phyloP scores from a whole-genome alignment of 1,140 invertebrate species.

The Solenopsis fugax region DNA sequence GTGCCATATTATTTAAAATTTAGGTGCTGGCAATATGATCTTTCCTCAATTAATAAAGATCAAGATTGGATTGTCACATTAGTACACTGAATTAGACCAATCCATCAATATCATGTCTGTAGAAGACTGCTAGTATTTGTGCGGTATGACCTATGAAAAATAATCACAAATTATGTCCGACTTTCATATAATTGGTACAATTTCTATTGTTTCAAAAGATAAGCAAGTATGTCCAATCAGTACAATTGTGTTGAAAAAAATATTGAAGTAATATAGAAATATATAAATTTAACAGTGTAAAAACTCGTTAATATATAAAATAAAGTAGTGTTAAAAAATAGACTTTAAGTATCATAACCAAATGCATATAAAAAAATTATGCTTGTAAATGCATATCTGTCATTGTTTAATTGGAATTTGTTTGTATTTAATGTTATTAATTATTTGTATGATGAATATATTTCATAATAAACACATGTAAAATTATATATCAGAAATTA shows the following conservation, averaged over 20 bases:
- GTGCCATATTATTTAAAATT: slow-evolving; percentile 84
- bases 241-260: slow-evolving; percentile 32
- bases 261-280: slow-evolving; percentile 42
- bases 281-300: not conserved
- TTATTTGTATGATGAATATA: not conserved
- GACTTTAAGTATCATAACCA: slow-evolving; percentile 4
- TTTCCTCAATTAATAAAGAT: slow-evolving; percentile 73
- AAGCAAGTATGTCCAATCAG: not conserved
- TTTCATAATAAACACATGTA: not conserved
- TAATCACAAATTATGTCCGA: slow-evolving; percentile 60
- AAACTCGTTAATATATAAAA: slow-evolving; percentile 12
- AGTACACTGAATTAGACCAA: slow-evolving; percentile 74
- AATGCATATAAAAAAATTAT: not conserved
- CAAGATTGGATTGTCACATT: slow-evolving; percentile 69
- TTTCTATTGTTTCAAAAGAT: slow-evolving; percentile 37
- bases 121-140: slow-evolving; percentile 74
- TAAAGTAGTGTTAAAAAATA: slow-evolving; percentile 5
- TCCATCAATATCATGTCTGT: slow-evolving; percentile 81
- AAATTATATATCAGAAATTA: slow-evolving; percentile 13
- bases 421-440: not conserved
- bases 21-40: slow-evolving; percentile 65
- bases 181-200: slow-evolving; percentile 19
- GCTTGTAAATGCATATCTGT: slow-evolving; percentile 4
- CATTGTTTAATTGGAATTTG: not conserved
- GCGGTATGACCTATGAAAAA: slow-evolving; percentile 79